Base-by-base conservation (phyloP, 23 tunicate species). In the Halocynthia aurantium region DNA sequence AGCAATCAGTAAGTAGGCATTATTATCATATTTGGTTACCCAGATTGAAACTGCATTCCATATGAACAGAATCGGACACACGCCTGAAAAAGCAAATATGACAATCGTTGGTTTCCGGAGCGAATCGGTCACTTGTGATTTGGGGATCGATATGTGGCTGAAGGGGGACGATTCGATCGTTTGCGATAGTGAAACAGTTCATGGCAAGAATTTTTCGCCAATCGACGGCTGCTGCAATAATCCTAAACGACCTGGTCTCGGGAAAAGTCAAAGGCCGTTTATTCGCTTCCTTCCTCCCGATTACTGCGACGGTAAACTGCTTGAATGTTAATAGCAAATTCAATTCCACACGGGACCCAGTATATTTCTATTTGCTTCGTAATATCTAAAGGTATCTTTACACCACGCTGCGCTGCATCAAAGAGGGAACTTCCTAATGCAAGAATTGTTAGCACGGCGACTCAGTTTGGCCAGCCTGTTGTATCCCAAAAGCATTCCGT, bases 221-320 rank as follows among this genome's bases (percentile, higher is more conserved):
- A 65, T 65, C 0, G 70, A 65, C 31, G 70, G 70, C 10, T 65
- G 49, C 31, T 65, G 70, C 19, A 65, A 65, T 15, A 65, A 65
- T 65, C 9, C 31, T 10, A 40, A 65, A 15, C 22, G 31, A 0
- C 70, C 19, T 65, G 22, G 9, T 5, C 31, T 11, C 49, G 70
- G 70, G 31, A 65, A 65, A 65, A 65, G 19, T 65, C 70, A 10
- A 10, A 65, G 70, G 6, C 70, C 70, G 9, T 65, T 65, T 15
- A 11, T 20, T 65, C 15, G 70, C 0, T 20, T 10, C 9, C 19
- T 65, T 6, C 49, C 9, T 20, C 70, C 70, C 2, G 70, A 65
- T 65, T 65, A 65, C 19, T 65, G 70, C 19, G 70, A 65, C 2
- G 19, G 70, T 65, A 15, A 65, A 10, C 9, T 65, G 9, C 6